Percentiles rank a stretch among this genome's conserved stretches.
Conservation (phyloP, 1,140 invertebrate genomes). For the Theocolax elegans region DNA sequence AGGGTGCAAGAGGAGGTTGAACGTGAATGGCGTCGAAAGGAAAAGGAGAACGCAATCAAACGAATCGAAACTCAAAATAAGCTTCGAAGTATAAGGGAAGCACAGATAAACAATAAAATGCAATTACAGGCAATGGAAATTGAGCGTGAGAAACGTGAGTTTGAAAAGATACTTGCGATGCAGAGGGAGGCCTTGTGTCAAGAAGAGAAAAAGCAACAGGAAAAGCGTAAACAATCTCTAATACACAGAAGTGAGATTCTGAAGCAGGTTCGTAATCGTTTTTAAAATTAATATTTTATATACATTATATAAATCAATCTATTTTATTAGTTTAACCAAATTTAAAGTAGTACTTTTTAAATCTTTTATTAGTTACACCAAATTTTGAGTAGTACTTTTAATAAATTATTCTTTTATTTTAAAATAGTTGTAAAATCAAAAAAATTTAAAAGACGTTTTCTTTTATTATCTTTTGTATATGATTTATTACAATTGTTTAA, state of each 20-base stretch:
- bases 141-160: constrained; percentile 72
- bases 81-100: constrained; percentile 60
- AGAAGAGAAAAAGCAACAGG: constrained; percentile 62
- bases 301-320: background rate
- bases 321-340: background rate
- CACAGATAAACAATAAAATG: constrained; percentile 68
- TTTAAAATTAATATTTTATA: background rate
- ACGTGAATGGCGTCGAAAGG: constrained; percentile 67
- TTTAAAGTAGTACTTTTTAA: too few species aligned
- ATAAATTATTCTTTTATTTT: too few species aligned
- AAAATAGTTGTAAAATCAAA: too few species aligned
- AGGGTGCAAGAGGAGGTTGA: constrained; percentile 71
- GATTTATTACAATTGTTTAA: too few species aligned
- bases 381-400: too few species aligned
- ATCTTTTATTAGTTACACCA: too few species aligned
- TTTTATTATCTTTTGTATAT: too few species aligned
- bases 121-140: constrained; percentile 71
- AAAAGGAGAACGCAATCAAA: constrained; percentile 67
- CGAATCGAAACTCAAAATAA: constrained; percentile 66
- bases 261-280: constrained; percentile 53
- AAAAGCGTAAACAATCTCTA: constrained; percentile 54
- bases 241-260: constrained; percentile 59
- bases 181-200: constrained; percentile 60
- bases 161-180: constrained; percentile 66
- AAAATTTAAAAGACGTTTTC: too few species aligned